Evolutionary conservation across 2,888 invertebrate species (phyloP).

Genomic region (Lasioglossum zephyrum): DNA sequence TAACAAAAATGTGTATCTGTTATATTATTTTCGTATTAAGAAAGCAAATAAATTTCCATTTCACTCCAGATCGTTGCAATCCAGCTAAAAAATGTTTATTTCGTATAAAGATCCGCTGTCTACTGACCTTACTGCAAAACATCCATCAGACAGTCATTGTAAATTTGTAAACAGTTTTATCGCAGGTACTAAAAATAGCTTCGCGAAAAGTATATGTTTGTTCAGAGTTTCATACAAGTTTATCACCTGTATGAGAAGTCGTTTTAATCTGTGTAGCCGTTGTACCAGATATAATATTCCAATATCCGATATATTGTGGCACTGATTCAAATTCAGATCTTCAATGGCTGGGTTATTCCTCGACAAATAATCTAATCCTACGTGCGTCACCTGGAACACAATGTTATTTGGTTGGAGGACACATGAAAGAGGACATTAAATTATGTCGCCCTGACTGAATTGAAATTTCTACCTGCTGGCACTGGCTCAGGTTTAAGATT

Average conservation of each 20-base stretch:
- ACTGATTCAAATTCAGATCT: constrained; percentile 88
- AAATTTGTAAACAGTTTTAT: not conserved
- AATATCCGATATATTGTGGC: constrained; percentile 89
- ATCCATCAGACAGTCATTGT: not conserved
- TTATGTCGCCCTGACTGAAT: not conserved
- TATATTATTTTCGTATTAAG: no score
- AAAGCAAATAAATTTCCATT: no score
- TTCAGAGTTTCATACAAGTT: not conserved
- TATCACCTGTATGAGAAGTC: constrained; percentile 86
- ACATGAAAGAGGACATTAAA: not conserved
- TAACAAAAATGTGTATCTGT: no score
- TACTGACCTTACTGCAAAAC: not conserved
- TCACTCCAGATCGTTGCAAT: no score
- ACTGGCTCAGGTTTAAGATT: constrained; percentile 88
- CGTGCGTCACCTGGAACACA: constrained; percentile 86
- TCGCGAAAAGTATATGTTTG: constrained; percentile 4
- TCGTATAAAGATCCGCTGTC: no score
- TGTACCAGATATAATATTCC: constrained; percentile 85
- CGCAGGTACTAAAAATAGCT: not conserved
- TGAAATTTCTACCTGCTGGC: constrained; percentile 85
- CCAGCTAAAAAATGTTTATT: no score
- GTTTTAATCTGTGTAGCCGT: constrained; percentile 85
- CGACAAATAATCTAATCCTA: constrained; percentile 88
- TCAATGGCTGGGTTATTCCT: constrained; percentile 90
- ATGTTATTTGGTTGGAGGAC: not conserved